phyloP scores from a whole-genome alignment of 2,888 invertebrate species.

The Megastigmus dorsalis region DNA sequence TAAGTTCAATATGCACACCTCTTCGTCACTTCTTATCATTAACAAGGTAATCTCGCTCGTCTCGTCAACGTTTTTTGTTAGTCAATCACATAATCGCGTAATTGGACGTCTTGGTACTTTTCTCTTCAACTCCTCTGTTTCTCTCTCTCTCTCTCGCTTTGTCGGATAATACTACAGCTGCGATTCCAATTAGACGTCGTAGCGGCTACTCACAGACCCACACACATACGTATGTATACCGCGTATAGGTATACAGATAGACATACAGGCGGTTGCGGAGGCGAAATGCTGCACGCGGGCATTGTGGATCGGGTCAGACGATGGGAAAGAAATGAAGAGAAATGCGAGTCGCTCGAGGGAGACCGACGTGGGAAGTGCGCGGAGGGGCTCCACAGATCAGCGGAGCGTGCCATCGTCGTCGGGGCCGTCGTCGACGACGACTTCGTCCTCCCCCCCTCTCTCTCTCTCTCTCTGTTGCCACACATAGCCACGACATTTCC shows the following conservation, averaged over 20 bases:
- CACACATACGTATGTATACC: not conserved
- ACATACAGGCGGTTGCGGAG: not conserved
- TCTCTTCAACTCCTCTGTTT: too few relatives aligned
- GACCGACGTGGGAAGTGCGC: slow-evolving; percentile 62
- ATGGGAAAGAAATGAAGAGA: slow-evolving; percentile 59
- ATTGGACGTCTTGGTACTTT: not conserved
- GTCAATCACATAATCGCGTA: slow-evolving; percentile 14
- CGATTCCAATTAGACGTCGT: slow-evolving; percentile 39
- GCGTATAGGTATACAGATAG: not conserved
- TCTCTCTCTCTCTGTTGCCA: too few relatives aligned
- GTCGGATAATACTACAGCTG: slow-evolving; percentile 23
- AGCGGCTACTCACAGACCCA: not conserved
- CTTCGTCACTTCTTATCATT: not conserved
- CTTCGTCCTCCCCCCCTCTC: not conserved
- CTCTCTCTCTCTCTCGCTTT: not conserved
- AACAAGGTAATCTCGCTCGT: not conserved
- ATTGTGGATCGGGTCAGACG: slow-evolving; percentile 1
- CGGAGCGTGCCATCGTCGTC: slow-evolving; percentile 48
- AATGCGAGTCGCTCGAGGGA: slow-evolving; percentile 61
- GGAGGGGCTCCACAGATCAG: slow-evolving; percentile 45
- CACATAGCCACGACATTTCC: slow-evolving; percentile 2
- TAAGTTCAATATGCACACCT: too few relatives aligned
- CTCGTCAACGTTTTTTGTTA: not conserved
- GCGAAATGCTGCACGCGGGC: not conserved
- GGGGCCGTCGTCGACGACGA: slow-evolving; percentile 7